Conservation (phyloP, 2,888 invertebrate genomes). For the Lymantria monacha region DNA sequence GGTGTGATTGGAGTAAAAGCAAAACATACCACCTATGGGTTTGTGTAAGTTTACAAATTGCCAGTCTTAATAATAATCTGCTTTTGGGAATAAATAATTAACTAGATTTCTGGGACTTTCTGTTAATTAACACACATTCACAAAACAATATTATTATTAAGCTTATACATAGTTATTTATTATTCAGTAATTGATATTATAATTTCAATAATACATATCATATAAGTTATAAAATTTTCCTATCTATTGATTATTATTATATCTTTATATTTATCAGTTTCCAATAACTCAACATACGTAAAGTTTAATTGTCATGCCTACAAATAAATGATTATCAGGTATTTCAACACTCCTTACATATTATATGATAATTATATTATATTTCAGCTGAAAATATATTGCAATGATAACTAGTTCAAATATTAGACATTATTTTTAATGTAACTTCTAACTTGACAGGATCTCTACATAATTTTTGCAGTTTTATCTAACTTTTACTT, state of each 20-base stretch:
- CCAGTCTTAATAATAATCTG: no score
- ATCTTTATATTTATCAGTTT: neutral
- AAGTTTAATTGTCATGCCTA: neutral
- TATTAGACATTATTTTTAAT: no score
- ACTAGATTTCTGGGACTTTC: no score
- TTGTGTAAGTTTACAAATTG: no score
- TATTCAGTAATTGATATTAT: neutral
- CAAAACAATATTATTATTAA: neutral
- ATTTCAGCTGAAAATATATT: neutral
- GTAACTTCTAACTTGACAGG: no score
- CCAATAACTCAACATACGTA: neutral
- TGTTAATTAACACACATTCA: neutral
- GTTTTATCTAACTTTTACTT: no score
- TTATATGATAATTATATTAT: neutral
- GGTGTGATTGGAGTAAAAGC: no score
- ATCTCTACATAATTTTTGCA: no score
- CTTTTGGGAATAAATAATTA: no score
- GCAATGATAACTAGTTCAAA: neutral
- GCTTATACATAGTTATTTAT: neutral
- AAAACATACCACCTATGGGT: no score
- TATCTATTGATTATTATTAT: neutral
- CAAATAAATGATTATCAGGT: neutral
- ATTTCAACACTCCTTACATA: neutral
- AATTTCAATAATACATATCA: constrained; percentile 18
- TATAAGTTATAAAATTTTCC: neutral